Base-by-base conservation (phyloP, 1,140 invertebrate species). In the Temnothorax longispinosus region DNA sequence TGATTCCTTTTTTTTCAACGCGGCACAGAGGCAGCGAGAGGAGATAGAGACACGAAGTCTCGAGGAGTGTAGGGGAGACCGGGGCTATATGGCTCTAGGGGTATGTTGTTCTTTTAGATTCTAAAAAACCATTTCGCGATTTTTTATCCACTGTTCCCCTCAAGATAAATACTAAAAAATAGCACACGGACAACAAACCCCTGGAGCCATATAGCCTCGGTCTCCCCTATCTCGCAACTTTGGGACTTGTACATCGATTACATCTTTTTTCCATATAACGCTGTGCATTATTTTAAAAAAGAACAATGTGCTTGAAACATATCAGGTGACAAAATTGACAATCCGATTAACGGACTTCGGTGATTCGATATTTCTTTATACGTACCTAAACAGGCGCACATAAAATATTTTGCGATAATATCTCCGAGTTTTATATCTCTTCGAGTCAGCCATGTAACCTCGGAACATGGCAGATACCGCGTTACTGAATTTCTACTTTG, bases 401-500 rank as follows among this genome's bases (percentile, higher is more conserved):
- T 5, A 13, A 35, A 78, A 65, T 6, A 47, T 65, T 60, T 76
- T 3, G 15, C 15, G 18, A 64, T 62, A 21, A 47, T 58, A 65
- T 64, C 18, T 18, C 11, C 10, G 10, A 64, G 3, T 50, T 41
- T 41, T 41, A 10, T 10, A 38, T 58, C 41, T 58, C 18, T 38
- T 11, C n/a, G 13, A 74, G 21, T 35, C 27, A 15, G 21, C 13
- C 32, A 21, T 47, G 41, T 67, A 69, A 81, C 75, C 18, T 67
- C 35, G 54, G 54, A 74, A 75, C 69, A 84, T 84, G 54, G 44
- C 41, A 50, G 80, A 75, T 56, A 75, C 32, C 80, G 69, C 80
- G 65, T 84, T 47, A 60, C 69, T 84, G 56, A 74, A 84, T 74
- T 87, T 82, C 86, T 44, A 81, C 71, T 64, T 89, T 85, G 77